A percentile compares a stretch with the other conserved stretches of the same genome.
phyloP scores from a whole-genome alignment of 2,888 invertebrate species.

The Heterodera filipjevi region DNA sequence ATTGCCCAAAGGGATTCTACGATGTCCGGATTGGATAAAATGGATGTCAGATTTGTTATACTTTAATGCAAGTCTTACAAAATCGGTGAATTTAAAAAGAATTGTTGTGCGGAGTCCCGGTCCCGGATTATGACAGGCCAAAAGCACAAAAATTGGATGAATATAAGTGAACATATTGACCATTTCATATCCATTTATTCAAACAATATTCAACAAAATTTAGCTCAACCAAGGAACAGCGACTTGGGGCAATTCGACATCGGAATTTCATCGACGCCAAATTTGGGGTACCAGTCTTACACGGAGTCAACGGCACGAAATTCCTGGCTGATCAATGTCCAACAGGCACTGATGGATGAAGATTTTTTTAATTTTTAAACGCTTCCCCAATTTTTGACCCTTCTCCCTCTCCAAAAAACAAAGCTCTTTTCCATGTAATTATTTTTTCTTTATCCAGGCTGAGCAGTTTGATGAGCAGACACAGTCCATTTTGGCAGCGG shows the following conservation, averaged over 20 bases:
- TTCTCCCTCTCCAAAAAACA: too few relatives aligned
- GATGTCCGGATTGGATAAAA: too few relatives aligned
- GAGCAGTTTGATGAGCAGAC: constrained; percentile 84
- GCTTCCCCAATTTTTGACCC: too few relatives aligned
- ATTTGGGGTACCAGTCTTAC: constrained; percentile 88
- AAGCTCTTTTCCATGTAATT: neutral
- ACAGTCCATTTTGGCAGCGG: constrained; percentile 78
- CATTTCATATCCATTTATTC: neutral
- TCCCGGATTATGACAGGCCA: too few relatives aligned
- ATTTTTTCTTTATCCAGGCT: constrained; percentile 74
- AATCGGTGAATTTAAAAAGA: too few relatives aligned
- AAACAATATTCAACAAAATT: too few relatives aligned
- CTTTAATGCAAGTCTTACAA: too few relatives aligned
- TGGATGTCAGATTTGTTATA: too few relatives aligned
- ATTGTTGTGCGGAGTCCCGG: too few relatives aligned
- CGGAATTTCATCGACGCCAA: constrained; percentile 83
- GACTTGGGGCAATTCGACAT: constrained; percentile 48
- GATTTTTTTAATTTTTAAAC: neutral
- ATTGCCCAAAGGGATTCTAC: too few relatives aligned
- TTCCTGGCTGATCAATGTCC: constrained; percentile 96
- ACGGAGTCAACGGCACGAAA: constrained; percentile 80
- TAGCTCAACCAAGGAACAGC: constrained; percentile 46
- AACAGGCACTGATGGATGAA: constrained; percentile 75
- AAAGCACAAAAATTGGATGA: too few relatives aligned
- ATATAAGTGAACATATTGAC: neutral